These are phyloP conservation scores for Pipa parva DNA, from an alignment of 2,113 vertebrate genomes.

Conservation along the genomic window DNA sequence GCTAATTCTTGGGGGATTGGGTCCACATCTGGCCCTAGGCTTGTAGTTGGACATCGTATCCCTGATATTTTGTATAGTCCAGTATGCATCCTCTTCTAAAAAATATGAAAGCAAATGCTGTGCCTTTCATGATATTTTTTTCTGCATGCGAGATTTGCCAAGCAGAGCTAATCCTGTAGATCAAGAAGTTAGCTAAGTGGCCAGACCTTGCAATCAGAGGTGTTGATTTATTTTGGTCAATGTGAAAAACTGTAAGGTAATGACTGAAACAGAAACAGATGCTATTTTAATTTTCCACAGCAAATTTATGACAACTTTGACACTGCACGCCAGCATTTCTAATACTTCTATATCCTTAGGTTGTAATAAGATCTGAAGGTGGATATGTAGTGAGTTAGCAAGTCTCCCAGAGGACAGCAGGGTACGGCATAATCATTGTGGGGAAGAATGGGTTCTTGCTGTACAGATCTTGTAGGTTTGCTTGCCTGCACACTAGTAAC, in stretches of 20 bases:
- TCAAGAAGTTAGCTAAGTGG: neutral
- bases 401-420: conserved; percentile 25
- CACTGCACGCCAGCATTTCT: conserved; percentile 10
- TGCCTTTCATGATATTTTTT: too few relatives aligned
- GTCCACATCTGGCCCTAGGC: too few relatives aligned
- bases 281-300: conserved; percentile 33
- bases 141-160: neutral
- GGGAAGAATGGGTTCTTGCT: conserved; percentile 21
- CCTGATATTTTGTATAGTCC: too few relatives aligned
- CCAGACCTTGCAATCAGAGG: neutral
- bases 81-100: too few relatives aligned
- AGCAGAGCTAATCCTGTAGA: neutral
- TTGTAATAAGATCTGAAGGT: conserved; percentile 39
- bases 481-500: conserved; percentile 20
- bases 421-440: conserved; percentile 12
- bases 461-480: conserved; percentile 26
- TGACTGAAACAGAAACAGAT: conserved; percentile 38
- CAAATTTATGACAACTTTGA: conserved; percentile 24
- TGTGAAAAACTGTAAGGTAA: conserved; percentile 2
- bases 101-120: too few relatives aligned
- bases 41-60: too few relatives aligned
- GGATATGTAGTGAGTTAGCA: conserved; percentile 35
- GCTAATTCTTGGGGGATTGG: too few relatives aligned
- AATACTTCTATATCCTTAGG: conserved; percentile 20
- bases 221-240: conserved; percentile 9